Evolutionary conservation across 2,113 vertebrate genomes (phyloP), one percentile per base, ranked within the genome.

Genomic region (Copsychus sechellarum): DNA sequence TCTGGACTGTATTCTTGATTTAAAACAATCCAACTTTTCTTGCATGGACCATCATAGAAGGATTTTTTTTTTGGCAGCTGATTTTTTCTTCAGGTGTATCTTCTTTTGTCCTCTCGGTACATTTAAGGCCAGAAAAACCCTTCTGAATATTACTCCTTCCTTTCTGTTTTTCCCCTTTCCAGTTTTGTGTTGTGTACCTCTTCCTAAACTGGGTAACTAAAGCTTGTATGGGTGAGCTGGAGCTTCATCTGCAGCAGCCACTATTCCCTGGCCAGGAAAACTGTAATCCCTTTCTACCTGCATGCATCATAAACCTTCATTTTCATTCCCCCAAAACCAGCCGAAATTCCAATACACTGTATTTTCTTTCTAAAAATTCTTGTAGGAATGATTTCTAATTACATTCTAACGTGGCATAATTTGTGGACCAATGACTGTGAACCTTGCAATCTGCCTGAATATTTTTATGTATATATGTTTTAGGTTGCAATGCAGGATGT

Each of bases 121-220:
- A 14, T 45, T 79, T 62, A 36, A 58, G 17, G 6, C 4, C 31
- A 25, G 22, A 6, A 1, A 57, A 51, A 36, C 6, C 2, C 14
- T 78, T 65, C 19, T 62, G 28, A 61, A 38, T 65, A 26, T 48
- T 34, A 11, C 1, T 43, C 5, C 3, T 47, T 73, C 22, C 11
- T 38, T 67, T 62, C 14, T 54, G 4, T 12, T 65, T 24, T 5
- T 1, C 5, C 5, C 6, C 11, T 9, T 11, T 4, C 0, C 60
- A 56, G 3, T 31, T 53, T 5, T 43, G 8, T 57, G 18, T n/a
- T 12, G 21, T 22, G 24, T 66, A 5, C 12, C 8, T 26, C 3
- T 33, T 17, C 51, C 38, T 9, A 12, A 18, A n/a, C 3, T 23
- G 13, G 14, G 11, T 29, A 13, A 24, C 34, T 48, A 7, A 29